Percentiles rank a stretch among this genome's conserved stretches.
Evolutionary conservation across 2,113 vertebrate genomes (phyloP).

Genomic region (Sebastes schlegelii): DNA sequence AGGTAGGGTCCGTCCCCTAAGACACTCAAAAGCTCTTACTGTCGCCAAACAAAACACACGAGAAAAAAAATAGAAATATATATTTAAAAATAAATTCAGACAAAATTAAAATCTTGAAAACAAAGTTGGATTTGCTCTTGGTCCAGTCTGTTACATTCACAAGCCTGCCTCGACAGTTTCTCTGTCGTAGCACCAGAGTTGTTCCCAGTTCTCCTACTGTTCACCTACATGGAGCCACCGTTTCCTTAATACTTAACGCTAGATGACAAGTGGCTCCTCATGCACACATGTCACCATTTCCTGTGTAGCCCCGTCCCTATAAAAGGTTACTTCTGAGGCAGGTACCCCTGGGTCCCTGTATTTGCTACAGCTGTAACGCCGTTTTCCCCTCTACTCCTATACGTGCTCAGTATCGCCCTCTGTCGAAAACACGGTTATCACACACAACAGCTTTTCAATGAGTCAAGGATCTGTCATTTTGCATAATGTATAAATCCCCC

Average conservation of each 20-base stretch:
- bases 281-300: background rate
- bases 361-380: slow-evolving; percentile 46
- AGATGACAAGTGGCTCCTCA: background rate
- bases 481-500: slow-evolving; percentile 22
- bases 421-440: background rate
- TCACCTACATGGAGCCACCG: background rate
- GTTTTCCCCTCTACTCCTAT: background rate
- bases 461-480: background rate
- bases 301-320: background rate
- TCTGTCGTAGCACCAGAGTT: slow-evolving; percentile 59
- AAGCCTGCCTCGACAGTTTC: slow-evolving; percentile 17
- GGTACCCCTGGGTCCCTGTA: slow-evolving; percentile 10
- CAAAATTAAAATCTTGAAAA: background rate
- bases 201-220: slow-evolving; percentile 38
- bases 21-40: slow-evolving; percentile 15
- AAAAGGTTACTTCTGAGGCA: background rate
- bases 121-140: slow-evolving; percentile 60
- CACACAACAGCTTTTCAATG: slow-evolving; percentile 9
- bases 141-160: slow-evolving; percentile 67
- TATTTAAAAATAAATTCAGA: slow-evolving; percentile 9
- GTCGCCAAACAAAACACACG: background rate
- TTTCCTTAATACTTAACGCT: slow-evolving; percentile 23
- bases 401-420: background rate
- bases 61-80: slow-evolving; percentile 25
- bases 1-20: slow-evolving; percentile 58